These are phyloP conservation scores for Neoaliturus tenellus DNA, from an alignment of 2,888 invertebrate species.

Conservation along the genomic window DNA sequence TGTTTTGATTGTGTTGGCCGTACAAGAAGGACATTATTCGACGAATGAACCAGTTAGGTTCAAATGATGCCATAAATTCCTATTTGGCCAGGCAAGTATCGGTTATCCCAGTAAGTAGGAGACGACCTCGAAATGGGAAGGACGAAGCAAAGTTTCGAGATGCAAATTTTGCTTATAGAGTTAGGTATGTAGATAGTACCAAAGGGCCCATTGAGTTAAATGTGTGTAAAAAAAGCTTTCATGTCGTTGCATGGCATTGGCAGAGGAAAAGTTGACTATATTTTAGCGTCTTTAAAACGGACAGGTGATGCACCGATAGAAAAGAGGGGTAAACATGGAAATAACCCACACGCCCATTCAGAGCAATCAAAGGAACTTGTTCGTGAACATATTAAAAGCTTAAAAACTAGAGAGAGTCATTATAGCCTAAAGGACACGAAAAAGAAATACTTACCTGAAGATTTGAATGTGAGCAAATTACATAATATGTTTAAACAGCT, in stretches of 20 bases:
- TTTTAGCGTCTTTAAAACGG: constrained; percentile 42
- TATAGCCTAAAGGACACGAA: constrained; percentile 37
- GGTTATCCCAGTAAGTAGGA: constrained; percentile 42
- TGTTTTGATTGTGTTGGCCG: constrained; percentile 40
- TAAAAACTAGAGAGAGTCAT: constrained; percentile 32
- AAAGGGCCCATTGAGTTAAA: constrained; percentile 23
- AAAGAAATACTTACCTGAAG: constrained; percentile 52
- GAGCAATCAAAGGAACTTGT: constrained; percentile 37
- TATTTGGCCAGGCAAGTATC: constrained; percentile 45
- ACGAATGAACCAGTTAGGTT: constrained; percentile 38
- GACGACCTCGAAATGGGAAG: constrained; percentile 41
- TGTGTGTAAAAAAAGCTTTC: constrained; percentile 52
- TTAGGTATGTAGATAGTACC: constrained; percentile 32
- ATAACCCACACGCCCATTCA: constrained; percentile 5
- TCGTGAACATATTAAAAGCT: constrained; percentile 52
- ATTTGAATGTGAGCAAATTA: constrained; percentile 34
- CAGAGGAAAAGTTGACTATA: constrained; percentile 48
- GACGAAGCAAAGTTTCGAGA: constrained; percentile 48
- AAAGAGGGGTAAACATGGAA: constrained; percentile 51
- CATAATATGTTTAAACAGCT: constrained; percentile 52
- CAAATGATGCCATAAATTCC: constrained; percentile 33
- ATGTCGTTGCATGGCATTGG: constrained; percentile 47
- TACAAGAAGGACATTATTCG: constrained; percentile 35
- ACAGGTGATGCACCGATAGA: constrained; percentile 41
- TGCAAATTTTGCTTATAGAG: constrained; percentile 51